phyloP scores from a whole-genome alignment of 1,140 invertebrate genomes.

The Bombus pascuorum region DNA sequence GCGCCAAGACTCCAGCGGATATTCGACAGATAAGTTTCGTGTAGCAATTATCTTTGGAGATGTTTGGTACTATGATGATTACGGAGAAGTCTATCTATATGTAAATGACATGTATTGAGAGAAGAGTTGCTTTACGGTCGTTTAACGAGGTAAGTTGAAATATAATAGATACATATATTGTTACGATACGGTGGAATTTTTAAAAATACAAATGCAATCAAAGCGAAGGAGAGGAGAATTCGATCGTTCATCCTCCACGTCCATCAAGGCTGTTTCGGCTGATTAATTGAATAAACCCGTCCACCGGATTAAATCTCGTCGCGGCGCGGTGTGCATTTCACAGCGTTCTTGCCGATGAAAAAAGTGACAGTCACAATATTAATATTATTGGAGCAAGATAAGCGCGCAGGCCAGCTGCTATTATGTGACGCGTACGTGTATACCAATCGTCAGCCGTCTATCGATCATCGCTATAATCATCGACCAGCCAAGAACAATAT shows the following conservation, averaged over 20 bases:
- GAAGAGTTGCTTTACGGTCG: not conserved
- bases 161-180: not conserved
- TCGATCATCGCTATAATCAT: not conserved
- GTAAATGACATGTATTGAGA: not conserved
- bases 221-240: too few relatives aligned
- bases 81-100: not conserved
- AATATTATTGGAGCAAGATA: slow-evolving; percentile 1
- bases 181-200: too few relatives aligned
- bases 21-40: not conserved
- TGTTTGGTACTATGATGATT: not conserved
- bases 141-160: not conserved
- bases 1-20: too few relatives aligned
- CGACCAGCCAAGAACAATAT: not conserved
- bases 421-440: not conserved
- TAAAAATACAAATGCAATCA: not conserved
- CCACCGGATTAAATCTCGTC: not conserved
- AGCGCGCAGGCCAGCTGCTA: too few relatives aligned
- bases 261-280: not conserved
- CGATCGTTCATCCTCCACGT: not conserved
- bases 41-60: not conserved
- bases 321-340: not conserved
- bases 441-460: not conserved
- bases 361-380: slow-evolving; percentile 3
- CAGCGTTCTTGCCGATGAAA: not conserved
- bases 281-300: slow-evolving; percentile 9